Evolutionary conservation across 2,113 vertebrate species (phyloP).

Genomic region (Orientallactaga bullata): DNA sequence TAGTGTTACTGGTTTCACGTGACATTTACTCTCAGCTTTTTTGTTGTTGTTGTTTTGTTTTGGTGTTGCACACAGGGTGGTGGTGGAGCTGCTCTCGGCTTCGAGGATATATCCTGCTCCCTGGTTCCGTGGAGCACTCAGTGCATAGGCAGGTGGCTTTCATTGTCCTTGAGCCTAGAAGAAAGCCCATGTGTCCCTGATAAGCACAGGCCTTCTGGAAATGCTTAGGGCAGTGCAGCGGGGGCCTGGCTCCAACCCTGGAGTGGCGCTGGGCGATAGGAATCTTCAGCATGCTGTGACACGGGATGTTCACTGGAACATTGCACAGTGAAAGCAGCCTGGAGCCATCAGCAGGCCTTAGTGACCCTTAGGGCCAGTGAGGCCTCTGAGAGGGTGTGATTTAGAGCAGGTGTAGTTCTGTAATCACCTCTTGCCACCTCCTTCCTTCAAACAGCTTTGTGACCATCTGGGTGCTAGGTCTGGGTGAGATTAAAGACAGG

Average conservation of each 20-base stretch:
- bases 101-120: rapidly evolving
- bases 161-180: background rate
- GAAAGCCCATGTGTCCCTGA: no score
- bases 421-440: rapidly evolving
- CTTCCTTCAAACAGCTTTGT: rapidly evolving
- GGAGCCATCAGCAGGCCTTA: rapidly evolving
- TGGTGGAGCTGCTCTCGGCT: background rate
- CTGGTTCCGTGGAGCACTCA: rapidly evolving
- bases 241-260: background rate
- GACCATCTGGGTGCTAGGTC: background rate
- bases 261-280: rapidly evolving
- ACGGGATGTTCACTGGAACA: rapidly evolving
- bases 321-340: background rate
- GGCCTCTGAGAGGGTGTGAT: rapidly evolving
- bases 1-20: rapidly evolving
- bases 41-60: no score
- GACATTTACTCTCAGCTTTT: background rate
- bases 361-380: rapidly evolving
- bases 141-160: no score
- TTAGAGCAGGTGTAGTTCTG: rapidly evolving
- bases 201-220: background rate
- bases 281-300: rapidly evolving
- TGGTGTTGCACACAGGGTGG: background rate
- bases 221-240: rapidly evolving
- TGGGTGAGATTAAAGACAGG: background rate